Percentiles rank a stretch among this genome's conserved stretches.
Conservation (phyloP, 2,888 invertebrate species). For the Drosophila rellima region DNA sequence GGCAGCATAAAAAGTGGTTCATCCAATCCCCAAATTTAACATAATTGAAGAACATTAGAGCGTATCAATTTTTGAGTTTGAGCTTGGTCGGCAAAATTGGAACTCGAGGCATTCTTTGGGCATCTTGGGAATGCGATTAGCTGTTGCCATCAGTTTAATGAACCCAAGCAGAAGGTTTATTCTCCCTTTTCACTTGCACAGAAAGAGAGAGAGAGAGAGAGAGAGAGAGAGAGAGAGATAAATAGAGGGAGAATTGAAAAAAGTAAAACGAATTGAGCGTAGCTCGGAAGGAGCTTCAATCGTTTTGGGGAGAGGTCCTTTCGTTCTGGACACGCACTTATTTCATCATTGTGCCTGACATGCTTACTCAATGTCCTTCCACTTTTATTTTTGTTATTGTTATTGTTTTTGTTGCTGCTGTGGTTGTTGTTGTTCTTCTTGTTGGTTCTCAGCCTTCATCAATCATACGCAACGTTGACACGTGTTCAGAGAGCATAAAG, state of each 20-base stretch:
- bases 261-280: constrained; percentile 7
- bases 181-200: neutral
- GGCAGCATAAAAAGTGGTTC: constrained; percentile 15
- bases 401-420: constrained; percentile 56
- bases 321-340: constrained; percentile 50
- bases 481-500: constrained; percentile 57
- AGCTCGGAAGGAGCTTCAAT: constrained; percentile 11
- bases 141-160: constrained; percentile 62
- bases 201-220: neutral
- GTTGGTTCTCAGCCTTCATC: constrained; percentile 61
- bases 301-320: constrained; percentile 25
- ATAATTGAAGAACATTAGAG: constrained; percentile 62
- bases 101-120: neutral
- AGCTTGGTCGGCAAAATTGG: constrained; percentile 51
- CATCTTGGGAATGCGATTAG: constrained; percentile 51
- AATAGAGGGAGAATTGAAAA: no score
- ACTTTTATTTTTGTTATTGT: constrained; percentile 1
- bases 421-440: constrained; percentile 23
- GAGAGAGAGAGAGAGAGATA: neutral
- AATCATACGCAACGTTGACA: constrained; percentile 79
- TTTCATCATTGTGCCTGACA: constrained; percentile 63
- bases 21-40: constrained; percentile 46
- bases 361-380: constrained; percentile 52
- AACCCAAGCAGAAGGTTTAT: constrained; percentile 63
- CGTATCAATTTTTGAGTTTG: constrained; percentile 56